phyloP scores from a whole-genome alignment of 1,140 invertebrate genomes.

The Gonioctena quinquepunctata region DNA sequence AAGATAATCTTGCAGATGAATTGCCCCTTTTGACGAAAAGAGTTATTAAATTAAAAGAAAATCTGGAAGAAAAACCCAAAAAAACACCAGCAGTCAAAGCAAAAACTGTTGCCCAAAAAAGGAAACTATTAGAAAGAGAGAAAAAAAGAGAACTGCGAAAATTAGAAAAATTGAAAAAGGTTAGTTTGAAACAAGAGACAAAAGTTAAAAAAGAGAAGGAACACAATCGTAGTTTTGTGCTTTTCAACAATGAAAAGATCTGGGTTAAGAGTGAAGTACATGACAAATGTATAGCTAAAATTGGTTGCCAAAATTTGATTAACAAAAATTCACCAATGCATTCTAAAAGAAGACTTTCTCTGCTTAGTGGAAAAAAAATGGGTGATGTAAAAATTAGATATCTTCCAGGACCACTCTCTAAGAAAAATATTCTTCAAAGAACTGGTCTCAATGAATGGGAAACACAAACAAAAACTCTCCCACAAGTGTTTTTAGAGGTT shows the following conservation, averaged over 20 bases:
- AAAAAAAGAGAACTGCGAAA: conserved; percentile 25
- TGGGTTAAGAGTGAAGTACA: conserved; percentile 24
- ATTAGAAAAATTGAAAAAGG: conserved; percentile 14
- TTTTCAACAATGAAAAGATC: conserved; percentile 39
- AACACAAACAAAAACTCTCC: conserved; percentile 46
- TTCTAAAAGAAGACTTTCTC: conserved; percentile 30
- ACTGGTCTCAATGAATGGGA: conserved; percentile 34
- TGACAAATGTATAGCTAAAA: conserved; percentile 26
- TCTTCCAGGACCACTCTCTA: conserved; percentile 53
- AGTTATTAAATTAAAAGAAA: conserved; percentile 6
- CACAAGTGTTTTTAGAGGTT: conserved; percentile 49
- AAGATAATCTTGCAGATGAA: conserved; percentile 22
- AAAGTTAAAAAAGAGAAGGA: conserved; percentile 10
- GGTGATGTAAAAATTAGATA: conserved; percentile 26
- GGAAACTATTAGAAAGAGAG: conserved; percentile 43
- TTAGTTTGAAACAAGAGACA: neutral
- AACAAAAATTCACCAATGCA: neutral
- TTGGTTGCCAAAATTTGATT: conserved; percentile 6
- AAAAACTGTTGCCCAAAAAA: conserved; percentile 52
- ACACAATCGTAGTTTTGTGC: conserved; percentile 31
- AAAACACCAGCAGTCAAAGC: conserved; percentile 44
- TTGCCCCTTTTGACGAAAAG: conserved; percentile 10
- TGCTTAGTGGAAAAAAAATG: conserved; percentile 26
- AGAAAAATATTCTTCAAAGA: conserved; percentile 48
- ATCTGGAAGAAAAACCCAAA: conserved; percentile 24